Percentiles rank a stretch among this genome's conserved stretches.
Conservation (phyloP, 53 echinoderm and acorn worm species). For the Temnopleurus reevesii region DNA sequence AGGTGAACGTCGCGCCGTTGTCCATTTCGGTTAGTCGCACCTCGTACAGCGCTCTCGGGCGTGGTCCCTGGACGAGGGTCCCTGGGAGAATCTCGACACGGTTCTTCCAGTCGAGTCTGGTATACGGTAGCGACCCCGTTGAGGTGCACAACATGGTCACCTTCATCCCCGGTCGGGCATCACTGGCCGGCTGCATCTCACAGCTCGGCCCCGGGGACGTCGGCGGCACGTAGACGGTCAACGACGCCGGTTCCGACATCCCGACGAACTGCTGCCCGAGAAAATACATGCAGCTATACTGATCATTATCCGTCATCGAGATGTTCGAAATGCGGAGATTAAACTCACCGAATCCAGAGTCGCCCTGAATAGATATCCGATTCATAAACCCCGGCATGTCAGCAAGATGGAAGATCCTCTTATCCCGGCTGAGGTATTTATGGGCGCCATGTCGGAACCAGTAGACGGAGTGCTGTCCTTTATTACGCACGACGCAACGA, state of each 20-base stretch:
- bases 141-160: constrained; percentile 56
- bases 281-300: constrained; percentile 66
- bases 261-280: constrained; percentile 33
- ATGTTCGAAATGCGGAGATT: constrained; percentile 55
- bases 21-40: constrained; percentile 62
- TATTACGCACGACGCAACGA: constrained; percentile 55
- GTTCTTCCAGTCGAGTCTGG: constrained; percentile 66
- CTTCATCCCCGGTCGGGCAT: constrained; percentile 60
- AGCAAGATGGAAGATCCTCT: constrained; percentile 19
- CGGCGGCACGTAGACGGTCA: constrained; percentile 53
- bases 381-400: constrained; percentile 39
- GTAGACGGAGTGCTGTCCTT: constrained; percentile 43
- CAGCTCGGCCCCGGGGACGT: background rate
- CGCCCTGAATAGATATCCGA: constrained; percentile 56
- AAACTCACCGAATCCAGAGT: constrained; percentile 46
- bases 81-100: constrained; percentile 67
- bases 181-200: constrained; percentile 37
- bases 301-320: constrained; percentile 48
- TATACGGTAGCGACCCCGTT: constrained; percentile 43
- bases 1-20: constrained; percentile 64
- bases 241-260: constrained; percentile 49
- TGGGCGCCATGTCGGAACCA: constrained; percentile 65
- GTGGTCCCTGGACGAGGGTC: constrained; percentile 31
- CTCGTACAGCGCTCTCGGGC: constrained; percentile 61
- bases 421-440: constrained; percentile 61